Base-by-base conservation (phyloP, 2,113 vertebrate species). In the Vulpes lagopus region DNA sequence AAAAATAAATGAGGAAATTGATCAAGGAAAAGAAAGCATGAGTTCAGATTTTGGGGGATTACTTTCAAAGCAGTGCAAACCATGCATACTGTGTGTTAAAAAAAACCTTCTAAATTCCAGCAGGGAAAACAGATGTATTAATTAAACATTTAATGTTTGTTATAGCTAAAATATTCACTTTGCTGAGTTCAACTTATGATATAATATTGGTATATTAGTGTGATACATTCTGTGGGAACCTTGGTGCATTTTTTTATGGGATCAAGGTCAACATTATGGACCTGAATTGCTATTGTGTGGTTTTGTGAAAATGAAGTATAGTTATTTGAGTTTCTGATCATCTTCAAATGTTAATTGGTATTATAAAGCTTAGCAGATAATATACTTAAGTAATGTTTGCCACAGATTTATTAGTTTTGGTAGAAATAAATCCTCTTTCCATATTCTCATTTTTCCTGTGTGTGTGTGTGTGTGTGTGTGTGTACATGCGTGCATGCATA, bases 251-350 rank as follows among this genome's bases (percentile, higher is more conserved):
- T 32, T 69, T 91, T 71, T 57, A 38, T 38, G 60, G 51, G 27
- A 73, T 91, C 83, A 86, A 91, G 32, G 22, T 93, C 43, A 96
- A 11, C n/a, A 57, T 30, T 81, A 43, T 78, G 20, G 35, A 57
- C 25, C 35, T 89, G 20, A 94, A 8, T 92, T 89, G 62, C 49
- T 85, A 1, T 51, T 71, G 8, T 87, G 23, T 95, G 49, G 32
- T 95, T 86, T 89, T 82, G 20, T 15, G 82, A 49, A 82, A 96
- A 78, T 92, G 38, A 92, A 87, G 78, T 82, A 38, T 2, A 57
- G 55, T n/a, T 59, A 69, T 57, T 96, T 76, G 78, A 69, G 22
- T 85, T 90, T 73, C 20, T 92, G 22, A 5, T 79, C n/a, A 78
- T 81, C 32, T 80, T 89, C 38, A 57, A 90, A 25, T 20, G 30